Evolutionary conservation across 2,888 invertebrate species (phyloP).

Genomic region (Drosophila macrospina): DNA sequence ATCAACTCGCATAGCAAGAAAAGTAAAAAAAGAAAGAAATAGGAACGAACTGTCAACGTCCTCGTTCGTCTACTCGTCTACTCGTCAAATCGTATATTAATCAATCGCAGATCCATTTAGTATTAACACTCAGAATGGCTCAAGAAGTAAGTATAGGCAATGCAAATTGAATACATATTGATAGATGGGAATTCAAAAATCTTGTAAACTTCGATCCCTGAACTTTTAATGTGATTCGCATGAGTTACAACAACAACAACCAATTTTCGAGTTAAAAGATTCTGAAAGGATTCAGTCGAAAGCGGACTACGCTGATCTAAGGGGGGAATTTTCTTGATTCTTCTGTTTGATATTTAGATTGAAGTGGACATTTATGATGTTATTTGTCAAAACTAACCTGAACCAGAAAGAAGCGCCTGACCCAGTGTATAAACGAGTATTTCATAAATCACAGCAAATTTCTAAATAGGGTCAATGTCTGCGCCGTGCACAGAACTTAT

Average conservation of each 20-base stretch:
- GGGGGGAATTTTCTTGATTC: constrained; percentile 13
- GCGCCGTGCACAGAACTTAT: constrained; percentile 21
- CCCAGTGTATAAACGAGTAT: constrained; percentile 23
- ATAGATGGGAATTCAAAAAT: neutral
- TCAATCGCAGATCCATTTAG: constrained; percentile 21
- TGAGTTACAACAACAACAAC: no score
- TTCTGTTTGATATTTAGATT: constrained; percentile 20
- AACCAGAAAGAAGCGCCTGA: constrained; percentile 50
- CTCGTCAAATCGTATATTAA: constrained; percentile 29
- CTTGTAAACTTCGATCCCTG: no score
- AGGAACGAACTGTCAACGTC: constrained; percentile 38
- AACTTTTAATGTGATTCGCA: no score
- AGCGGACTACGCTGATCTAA: neutral
- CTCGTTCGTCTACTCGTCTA: constrained; percentile 36
- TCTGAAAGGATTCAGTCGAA: neutral
- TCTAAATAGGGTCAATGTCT: constrained; percentile 45
- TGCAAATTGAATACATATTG: neutral
- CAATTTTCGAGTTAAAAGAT: no score
- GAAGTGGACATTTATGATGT: constrained; percentile 1
- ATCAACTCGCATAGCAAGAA: constrained; percentile 46
- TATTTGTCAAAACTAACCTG: constrained; percentile 39
- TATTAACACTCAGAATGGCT: constrained; percentile 54
- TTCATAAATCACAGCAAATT: constrained; percentile 27
- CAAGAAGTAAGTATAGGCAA: constrained; percentile 53
- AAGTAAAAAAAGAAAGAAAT: neutral